These are phyloP conservation scores for Myotis brandtii DNA, from an alignment of 2,113 vertebrate species.

Conservation along the genomic window DNA sequence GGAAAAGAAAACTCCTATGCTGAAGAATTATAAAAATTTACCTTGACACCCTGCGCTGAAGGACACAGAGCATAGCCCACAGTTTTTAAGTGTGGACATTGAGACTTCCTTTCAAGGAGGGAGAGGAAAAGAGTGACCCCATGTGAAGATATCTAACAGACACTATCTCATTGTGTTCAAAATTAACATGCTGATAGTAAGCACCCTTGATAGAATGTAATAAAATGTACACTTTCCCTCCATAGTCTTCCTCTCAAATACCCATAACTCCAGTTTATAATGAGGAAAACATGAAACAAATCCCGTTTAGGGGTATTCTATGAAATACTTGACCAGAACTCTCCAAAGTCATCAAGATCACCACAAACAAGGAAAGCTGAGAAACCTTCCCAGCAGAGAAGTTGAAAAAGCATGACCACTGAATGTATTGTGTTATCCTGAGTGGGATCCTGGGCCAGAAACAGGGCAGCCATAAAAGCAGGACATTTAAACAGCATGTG, in stretches of 20 bases:
- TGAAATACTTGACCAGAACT: neutral
- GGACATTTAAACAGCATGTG: neutral
- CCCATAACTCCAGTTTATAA: neutral
- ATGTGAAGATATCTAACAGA: neutral
- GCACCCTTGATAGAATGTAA: neutral
- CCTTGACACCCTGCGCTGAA: neutral
- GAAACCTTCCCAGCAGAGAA: neutral
- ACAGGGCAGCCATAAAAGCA: neutral
- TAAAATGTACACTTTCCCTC: neutral
- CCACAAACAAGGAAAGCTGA: neutral
- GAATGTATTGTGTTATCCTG: neutral
- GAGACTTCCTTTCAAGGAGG: neutral
- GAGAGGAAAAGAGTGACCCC: neutral
- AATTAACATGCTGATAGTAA: neutral
- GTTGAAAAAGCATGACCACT: too few relatives aligned
- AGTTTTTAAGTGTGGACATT: neutral
- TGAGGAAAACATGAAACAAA: too few relatives aligned
- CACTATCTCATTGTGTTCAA: neutral
- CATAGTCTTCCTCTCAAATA: neutral
- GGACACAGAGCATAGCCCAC: too few relatives aligned
- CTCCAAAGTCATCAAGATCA: neutral
- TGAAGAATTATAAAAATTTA: neutral
- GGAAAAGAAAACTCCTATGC: neutral
- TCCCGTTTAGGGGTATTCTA: too few relatives aligned
- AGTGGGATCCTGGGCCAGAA: neutral